phyloP scores from a whole-genome alignment of 2,113 vertebrate genomes.

The Passerina amoena region DNA sequence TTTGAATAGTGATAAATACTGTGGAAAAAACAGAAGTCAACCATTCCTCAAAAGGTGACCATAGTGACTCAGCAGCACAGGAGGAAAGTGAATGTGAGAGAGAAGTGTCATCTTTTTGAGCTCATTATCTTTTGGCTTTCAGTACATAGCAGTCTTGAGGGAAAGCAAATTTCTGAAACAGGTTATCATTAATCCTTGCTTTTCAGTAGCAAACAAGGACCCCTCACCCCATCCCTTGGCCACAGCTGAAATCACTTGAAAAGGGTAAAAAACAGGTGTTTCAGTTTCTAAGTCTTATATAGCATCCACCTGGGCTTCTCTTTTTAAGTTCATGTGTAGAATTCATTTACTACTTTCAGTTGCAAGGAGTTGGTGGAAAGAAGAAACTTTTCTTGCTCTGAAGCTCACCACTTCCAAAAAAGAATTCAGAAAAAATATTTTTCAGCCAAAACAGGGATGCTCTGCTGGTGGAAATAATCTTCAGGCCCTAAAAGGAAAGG shows the following conservation, averaged over 20 bases:
- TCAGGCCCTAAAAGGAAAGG: background rate
- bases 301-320: background rate
- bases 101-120: background rate
- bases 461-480: background rate
- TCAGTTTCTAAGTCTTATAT: background rate
- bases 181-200: background rate
- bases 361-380: background rate
- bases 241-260: background rate
- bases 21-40: background rate
- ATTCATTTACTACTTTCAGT: accelerated
- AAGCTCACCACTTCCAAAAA: background rate
- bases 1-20: background rate
- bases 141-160: background rate
- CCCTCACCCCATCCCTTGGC: background rate
- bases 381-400: background rate
- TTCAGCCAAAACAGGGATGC: accelerated
- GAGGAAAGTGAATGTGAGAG: background rate
- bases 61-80: background rate
- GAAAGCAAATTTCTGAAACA: background rate
- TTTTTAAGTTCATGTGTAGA: accelerated
- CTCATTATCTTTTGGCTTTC: background rate
- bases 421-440: background rate
- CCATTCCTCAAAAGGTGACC: background rate
- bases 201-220: background rate
- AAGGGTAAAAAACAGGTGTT: background rate